Conservation (phyloP, 23 tunicate genomes). For the Corella eumyota region DNA sequence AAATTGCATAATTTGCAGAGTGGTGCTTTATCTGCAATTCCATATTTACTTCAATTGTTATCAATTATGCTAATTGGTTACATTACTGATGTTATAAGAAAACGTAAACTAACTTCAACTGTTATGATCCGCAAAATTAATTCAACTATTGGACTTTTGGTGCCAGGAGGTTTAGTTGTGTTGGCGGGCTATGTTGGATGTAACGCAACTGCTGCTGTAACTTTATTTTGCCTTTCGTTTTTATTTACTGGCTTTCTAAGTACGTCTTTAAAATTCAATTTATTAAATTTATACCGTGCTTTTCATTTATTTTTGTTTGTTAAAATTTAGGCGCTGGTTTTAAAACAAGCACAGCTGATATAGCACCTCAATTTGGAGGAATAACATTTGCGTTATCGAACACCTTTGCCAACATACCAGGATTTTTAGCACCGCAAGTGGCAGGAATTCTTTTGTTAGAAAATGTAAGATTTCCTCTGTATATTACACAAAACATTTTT, state of each 20-base stretch:
- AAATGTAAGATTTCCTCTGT: too few species aligned
- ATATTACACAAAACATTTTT: too few species aligned
- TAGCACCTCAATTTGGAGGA: neutral
- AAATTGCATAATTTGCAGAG: constrained; percentile 33
- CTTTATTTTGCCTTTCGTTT: constrained; percentile 33
- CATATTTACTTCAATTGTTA: constrained; percentile 32
- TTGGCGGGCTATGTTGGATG: constrained; percentile 61
- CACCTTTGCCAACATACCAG: constrained; percentile 2
- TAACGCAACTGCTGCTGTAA: constrained; percentile 28
- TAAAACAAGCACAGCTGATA: neutral
- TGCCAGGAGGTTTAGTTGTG: constrained; percentile 37
- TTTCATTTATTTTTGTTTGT: too few species aligned
- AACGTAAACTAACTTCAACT: neutral
- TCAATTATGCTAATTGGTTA: constrained; percentile 27
- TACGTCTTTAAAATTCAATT: too few species aligned
- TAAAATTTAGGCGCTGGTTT: too few species aligned
- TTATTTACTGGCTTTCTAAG: constrained; percentile 34
- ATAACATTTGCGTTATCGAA: constrained; percentile 1
- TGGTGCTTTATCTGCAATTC: constrained; percentile 28
- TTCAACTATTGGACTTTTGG: constrained; percentile 25
- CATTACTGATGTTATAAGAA: constrained; percentile 26
- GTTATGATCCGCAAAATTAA: constrained; percentile 30
- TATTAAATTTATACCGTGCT: too few species aligned
- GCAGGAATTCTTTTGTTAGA: constrained; percentile 1
- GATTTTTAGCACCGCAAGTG: constrained; percentile 6